Conservation (phyloP, 1,140 invertebrate species). For the Drosophila nebulosa region DNA sequence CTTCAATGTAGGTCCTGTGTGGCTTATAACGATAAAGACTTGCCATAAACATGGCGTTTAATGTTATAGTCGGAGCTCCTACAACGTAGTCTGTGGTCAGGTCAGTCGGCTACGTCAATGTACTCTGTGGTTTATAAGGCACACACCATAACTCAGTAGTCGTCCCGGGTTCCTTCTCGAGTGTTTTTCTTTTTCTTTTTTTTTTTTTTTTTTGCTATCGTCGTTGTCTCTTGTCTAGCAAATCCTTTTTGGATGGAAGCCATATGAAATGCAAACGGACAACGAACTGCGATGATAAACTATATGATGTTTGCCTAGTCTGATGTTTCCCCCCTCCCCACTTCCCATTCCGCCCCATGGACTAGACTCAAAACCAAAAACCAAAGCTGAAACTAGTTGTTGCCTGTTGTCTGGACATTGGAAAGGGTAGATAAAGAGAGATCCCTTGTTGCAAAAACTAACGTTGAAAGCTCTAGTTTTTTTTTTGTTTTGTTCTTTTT, state of each 20-base stretch:
- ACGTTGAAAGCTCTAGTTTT: conserved; percentile 56
- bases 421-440: conserved; percentile 18
- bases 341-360: too few relatives aligned
- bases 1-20: too few relatives aligned
- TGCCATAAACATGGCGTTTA: not conserved
- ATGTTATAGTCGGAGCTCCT: not conserved
- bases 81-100: not conserved
- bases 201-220: not conserved
- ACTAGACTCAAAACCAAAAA: conserved; percentile 35
- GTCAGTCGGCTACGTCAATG: not conserved
- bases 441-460: conserved; percentile 12
- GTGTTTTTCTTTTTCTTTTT: not conserved
- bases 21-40: too few relatives aligned
- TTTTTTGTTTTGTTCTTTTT: too few relatives aligned
- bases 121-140: not conserved
- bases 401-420: conserved; percentile 13
- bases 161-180: not conserved
- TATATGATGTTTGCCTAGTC: conserved; percentile 57
- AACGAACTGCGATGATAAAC: conserved; percentile 62
- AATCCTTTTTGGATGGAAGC: conserved; percentile 65
- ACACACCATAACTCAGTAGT: not conserved
- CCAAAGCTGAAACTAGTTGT: conserved; percentile 57
- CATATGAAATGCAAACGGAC: conserved; percentile 69
- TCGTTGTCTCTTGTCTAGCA: conserved; percentile 14
- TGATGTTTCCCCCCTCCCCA: not conserved